These are phyloP conservation scores for Bombus turneri DNA, from an alignment of 1,140 invertebrate species.

Conservation along the genomic window DNA sequence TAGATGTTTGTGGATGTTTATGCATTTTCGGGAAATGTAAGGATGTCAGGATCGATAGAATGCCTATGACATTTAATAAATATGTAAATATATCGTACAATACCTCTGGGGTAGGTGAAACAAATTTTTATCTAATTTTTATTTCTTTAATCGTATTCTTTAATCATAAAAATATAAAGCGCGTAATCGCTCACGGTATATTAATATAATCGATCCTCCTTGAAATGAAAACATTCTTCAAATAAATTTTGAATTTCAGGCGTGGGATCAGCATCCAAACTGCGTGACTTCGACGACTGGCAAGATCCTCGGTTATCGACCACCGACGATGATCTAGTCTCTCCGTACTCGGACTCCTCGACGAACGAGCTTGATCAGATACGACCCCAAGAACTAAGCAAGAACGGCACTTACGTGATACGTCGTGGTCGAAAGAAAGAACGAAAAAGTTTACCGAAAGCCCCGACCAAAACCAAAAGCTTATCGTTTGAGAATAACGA, in stretches of 20 bases:
- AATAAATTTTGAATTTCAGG: constrained; percentile 76
- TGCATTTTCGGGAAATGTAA: no score
- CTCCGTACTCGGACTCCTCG: constrained; percentile 86
- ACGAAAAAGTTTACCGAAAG: constrained; percentile 81
- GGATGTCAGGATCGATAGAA: no score
- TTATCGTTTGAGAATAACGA: constrained; percentile 78
- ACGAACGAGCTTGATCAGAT: constrained; percentile 82
- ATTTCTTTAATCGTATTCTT: no score
- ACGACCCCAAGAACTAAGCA: constrained; percentile 84
- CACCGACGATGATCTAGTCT: constrained; percentile 86
- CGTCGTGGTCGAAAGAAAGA: constrained; percentile 85
- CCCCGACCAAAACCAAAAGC: constrained; percentile 79
- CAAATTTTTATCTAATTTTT: no score
- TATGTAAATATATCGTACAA: no score
- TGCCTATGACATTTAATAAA: no score
- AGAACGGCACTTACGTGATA: constrained; percentile 89
- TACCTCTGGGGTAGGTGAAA: no score
- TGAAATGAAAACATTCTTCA: no score
- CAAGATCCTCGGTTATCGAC: constrained; percentile 85
- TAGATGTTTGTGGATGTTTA: no score
- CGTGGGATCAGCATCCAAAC: constrained; percentile 84
- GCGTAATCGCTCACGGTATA: no score
- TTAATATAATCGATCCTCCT: no score
- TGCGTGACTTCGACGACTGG: constrained; percentile 87
- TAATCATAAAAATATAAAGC: no score